Evolutionary conservation across 2,888 invertebrate genomes (phyloP).

Genomic region (Keiferia lycopersicella): DNA sequence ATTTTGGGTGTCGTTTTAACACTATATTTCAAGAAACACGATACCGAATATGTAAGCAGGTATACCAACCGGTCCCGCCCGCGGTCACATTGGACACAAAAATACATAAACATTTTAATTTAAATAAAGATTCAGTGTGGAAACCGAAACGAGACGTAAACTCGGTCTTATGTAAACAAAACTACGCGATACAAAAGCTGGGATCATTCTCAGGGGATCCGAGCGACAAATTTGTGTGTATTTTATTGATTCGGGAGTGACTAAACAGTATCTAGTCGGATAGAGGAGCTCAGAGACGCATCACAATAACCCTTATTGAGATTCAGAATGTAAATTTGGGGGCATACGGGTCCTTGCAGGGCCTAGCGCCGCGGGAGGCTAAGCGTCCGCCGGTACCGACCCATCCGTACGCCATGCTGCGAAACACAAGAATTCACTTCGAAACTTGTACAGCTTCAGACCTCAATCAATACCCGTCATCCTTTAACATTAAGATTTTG

Average conservation of each 20-base stretch:
- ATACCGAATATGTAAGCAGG: conserved; percentile 27
- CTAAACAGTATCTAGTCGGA: conserved; percentile 52
- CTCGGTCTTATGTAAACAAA: conserved; percentile 52
- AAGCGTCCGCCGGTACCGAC: conserved; percentile 57
- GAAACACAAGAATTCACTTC: conserved; percentile 77
- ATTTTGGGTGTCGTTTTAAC: conserved; percentile 37
- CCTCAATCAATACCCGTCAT: conserved; percentile 69
- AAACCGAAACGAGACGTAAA: conserved; percentile 36
- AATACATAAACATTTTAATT: conserved; percentile 30
- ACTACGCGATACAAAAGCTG: conserved; percentile 43
- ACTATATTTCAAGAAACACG: conserved; percentile 34
- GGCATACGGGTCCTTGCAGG: conserved; percentile 57
- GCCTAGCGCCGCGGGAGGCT: conserved; percentile 62
- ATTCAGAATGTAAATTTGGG: conserved; percentile 70
- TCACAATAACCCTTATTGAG: conserved; percentile 56
- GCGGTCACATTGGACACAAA: conserved; percentile 25
- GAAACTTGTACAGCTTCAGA: conserved; percentile 56
- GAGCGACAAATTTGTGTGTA: conserved; percentile 54
- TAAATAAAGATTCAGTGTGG: conserved; percentile 40
- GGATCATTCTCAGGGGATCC: conserved; percentile 44
- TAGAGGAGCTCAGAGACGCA: conserved; percentile 39
- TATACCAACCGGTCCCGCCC: conserved; percentile 25
- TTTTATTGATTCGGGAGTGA: conserved; percentile 60
- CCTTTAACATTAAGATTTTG: conserved; percentile 45
- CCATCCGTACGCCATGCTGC: conserved; percentile 71